Evolutionary conservation across 2,888 invertebrate species (phyloP), one percentile per base, ranked within the genome.

Genomic region (Ormyrus thymus): DNA sequence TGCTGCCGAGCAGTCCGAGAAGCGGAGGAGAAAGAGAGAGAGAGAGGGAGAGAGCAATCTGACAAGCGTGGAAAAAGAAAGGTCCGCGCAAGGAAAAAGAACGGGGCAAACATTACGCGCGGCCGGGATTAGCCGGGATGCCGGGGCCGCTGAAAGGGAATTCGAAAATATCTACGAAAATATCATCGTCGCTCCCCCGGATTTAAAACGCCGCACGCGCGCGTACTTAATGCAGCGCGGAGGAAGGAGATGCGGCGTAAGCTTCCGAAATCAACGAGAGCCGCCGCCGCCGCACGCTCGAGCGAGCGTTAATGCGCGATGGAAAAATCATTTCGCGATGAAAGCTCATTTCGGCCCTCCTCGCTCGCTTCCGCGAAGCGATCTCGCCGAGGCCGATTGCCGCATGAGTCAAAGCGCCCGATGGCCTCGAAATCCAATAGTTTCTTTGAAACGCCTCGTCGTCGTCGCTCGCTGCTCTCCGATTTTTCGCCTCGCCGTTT

Each of bases 91-190:
- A 56, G n/a, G n/a, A 13, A n/a, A 53, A 46, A 64, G 11, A 43
- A 48, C 13, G 66, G 10, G 15, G 55, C 46, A 61, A 81, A 62
- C 55, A 70, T 81, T 56, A 46, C 51, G 76, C 66, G n/a, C 45
- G 76, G 56, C 48, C 11, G 68, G 59, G 72, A 73, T 76, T 69
- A 77, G 51, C 58, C 11, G 64, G 29, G 62, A 69, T 72, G 46
- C n/a, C 51, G 51, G 50, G 46, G 11, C 29, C 4, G 29, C 29
- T 10, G 13, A 85, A 85, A 85, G 84, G 78, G 82, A 86, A 86
- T 84, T 85, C 81, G 82, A 83, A 82, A 86, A 83, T 82, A 83
- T 76, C 81, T 83, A 74, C 51, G 82, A 83, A 85, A 85, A 84
- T 86, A 86, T 83, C 84, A 82, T 79, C 81, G 80, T 53, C 75